Percentiles rank a stretch among this genome's conserved stretches.
phyloP scores from a whole-genome alignment of 2,888 invertebrate species.

The Dexiosoma caninum region DNA sequence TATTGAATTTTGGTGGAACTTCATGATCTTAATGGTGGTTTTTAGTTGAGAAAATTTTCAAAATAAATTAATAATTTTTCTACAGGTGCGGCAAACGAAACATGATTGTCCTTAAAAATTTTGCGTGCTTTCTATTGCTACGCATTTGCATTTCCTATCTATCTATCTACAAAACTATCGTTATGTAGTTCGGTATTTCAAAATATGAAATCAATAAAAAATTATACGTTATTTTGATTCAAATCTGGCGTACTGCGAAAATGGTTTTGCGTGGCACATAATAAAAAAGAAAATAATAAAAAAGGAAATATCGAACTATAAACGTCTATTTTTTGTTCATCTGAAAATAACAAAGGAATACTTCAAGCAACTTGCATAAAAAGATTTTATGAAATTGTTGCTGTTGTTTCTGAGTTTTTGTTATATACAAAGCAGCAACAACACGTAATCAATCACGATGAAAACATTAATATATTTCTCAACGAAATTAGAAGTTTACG shows the following conservation, averaged over 20 bases:
- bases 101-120: conserved; percentile 18
- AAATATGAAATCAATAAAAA: conserved; percentile 9
- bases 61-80: too few species aligned
- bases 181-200: neutral
- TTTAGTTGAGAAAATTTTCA: too few species aligned
- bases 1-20: too few species aligned
- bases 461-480: conserved; percentile 57
- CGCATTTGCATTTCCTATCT: neutral
- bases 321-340: neutral
- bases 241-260: neutral
- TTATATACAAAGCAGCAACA: too few species aligned
- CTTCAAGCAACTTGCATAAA: conserved; percentile 1
- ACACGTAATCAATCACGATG: conserved; percentile 73
- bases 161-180: neutral
- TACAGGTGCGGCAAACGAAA: neutral
- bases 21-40: too few species aligned
- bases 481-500: conserved; percentile 13
- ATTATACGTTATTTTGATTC: conserved; percentile 36
- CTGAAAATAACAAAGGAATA: conserved; percentile 5
- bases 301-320: neutral
- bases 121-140: neutral
- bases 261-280: too few species aligned
- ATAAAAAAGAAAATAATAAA: too few species aligned
- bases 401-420: neutral
- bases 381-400: neutral